Evolutionary conservation across 2,888 invertebrate species (phyloP), one percentile per base, ranked within the genome.

Genomic region (Heteropelma amictum): DNA sequence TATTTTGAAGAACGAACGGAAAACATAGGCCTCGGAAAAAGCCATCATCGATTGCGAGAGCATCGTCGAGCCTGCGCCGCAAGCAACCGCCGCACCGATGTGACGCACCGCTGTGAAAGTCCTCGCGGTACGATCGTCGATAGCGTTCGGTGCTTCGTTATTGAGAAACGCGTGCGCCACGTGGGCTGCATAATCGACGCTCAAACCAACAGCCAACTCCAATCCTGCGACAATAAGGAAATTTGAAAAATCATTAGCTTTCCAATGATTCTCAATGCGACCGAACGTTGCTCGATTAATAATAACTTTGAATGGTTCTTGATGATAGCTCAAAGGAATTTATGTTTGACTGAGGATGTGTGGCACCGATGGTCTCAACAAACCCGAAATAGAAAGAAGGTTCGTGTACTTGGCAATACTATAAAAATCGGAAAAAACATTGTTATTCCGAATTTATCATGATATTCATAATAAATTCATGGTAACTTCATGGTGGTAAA

Each of bases 181-280:
- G 84, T 95, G 95, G 1, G 95, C 94, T 0, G 96, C 95, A 82
- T 95, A 96, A 88, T 96, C 96, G 0, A 96, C 95, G 83, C 95
- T 95, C 58, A 96, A 90, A 56, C 96, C 96, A 74, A 95, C 94
- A 2, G 95, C 95, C 30, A 96, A 90, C 83, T 96, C 95, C 8
- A 96, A 90, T 26, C 86, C 88, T 88, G 58, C 7, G 73, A 10
- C n/a, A 49, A 68, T 42, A 19, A 45, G 19, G 21, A 12, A 35
- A 28, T 33, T 33, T 33, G 1, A n/a, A 7, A 1, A 10, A 6
- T 7, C 6, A n/a, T 7, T 10, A 0, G 17, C 35, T 45, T 28
- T 42, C n/a, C 1, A 6, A n/a, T n/a, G n/a, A n/a, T n/a, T n/a
- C n/a, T n/a, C n/a, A n/a, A n/a, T n/a, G n/a, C n/a, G n/a, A n/a